Evolutionary conservation across 2,113 vertebrate species (phyloP), one percentile per base, ranked within the genome.

Genomic region (Barbus barbus): DNA sequence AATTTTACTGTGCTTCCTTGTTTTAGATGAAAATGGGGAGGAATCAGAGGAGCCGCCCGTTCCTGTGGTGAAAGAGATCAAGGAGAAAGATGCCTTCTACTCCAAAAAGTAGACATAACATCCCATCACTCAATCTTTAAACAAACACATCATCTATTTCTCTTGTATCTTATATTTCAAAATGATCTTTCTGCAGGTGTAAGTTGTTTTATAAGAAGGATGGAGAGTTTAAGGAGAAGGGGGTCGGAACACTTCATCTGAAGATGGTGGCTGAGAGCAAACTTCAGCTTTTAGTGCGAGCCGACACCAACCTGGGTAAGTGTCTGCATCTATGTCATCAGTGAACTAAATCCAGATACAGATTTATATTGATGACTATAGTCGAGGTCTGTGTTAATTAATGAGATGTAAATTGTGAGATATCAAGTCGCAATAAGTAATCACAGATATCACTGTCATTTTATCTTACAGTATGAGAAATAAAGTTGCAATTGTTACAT

Each of bases 201-300:
- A 99, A 99, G 88, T 89, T 99, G 28, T 99, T 99, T 91, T 99
- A 99, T 90, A 99, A 98, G 93, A 99, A 98, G 89, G 96, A 97
- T 9, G 93, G 90, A 0, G 98, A 99, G 90, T 99, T 97, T 89
- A 99, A 98, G 88, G 98, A 99, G 92, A 99, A 99, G 87, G 98
- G 98, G 0, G 94, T 99, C 1, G 98, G 98, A 7, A 99, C 97
- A 0, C 92, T 99, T 86, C 98, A 99, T 89, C 92, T 99, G 67
- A 99, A 99, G 79, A 90, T 92, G 7, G 93, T 94, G 3, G 87
- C 90, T 0, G 95, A 95, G 16, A 93, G 94, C 36, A 99, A 97
- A 87, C 96, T 95, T 0, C 98, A 99, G 87, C 93, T 99, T 36
- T 82, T 99, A 53, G 92, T 99, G 9, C 93, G 98, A 24, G 98